phyloP scores from a whole-genome alignment of 2,888 invertebrate genomes.

The Cyaniris semiargus region DNA sequence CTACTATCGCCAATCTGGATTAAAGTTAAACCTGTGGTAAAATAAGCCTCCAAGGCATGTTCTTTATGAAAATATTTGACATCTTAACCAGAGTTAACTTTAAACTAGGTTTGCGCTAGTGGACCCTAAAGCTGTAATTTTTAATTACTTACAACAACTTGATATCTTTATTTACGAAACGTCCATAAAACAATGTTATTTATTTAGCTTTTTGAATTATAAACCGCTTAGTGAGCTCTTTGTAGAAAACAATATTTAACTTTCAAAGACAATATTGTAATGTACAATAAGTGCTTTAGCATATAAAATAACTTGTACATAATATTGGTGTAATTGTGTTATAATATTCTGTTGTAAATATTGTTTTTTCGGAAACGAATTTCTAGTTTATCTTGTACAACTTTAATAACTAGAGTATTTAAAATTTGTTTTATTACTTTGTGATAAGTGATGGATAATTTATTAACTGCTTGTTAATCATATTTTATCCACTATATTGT shows the following conservation, averaged over 20 bases:
- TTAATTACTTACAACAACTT: neutral
- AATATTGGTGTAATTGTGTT: slow-evolving; percentile 39
- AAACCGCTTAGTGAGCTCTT: neutral
- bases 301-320: slow-evolving; percentile 43
- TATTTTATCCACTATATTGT: too few species aligned
- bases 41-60: neutral
- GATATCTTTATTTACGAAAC: neutral
- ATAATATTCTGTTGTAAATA: slow-evolving; percentile 36
- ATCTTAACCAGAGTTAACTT: neutral
- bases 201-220: neutral
- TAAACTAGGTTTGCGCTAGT: neutral
- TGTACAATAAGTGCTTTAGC: slow-evolving; percentile 55
- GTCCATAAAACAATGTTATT: neutral
- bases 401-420: too few species aligned
- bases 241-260: neutral
- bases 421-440: too few species aligned
- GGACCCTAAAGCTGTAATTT: neutral
- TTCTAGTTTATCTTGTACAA: slow-evolving; percentile 16
- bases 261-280: slow-evolving; percentile 51
- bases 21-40: neutral
- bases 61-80: too few species aligned
- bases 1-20: neutral
- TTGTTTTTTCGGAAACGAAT: slow-evolving; percentile 29
- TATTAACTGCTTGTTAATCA: too few species aligned
- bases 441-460: neutral